Base-by-base conservation (phyloP, 1,140 invertebrate genomes). In the Tetramorium simillimum region DNA sequence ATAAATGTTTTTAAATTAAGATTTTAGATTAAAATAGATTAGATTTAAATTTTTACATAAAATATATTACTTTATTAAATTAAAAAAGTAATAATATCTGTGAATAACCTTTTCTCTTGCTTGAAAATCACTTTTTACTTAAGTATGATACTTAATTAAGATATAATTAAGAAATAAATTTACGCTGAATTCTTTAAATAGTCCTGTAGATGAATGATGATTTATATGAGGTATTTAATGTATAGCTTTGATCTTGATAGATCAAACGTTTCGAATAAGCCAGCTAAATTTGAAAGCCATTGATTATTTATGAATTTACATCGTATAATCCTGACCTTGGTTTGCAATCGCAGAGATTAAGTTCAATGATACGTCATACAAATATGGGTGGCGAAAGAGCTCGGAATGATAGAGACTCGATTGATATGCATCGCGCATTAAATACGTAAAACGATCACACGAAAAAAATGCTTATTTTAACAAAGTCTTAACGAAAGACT, bases 301-400 rank as follows among this genome's bases (percentile, higher is more conserved):
- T 73, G 80, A 82, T 80, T 81, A 81, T 81, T 80, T 63, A 70
- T 80, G 67, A 69, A 80, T 82, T 82, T 82, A 73, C 40, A 46
- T 82, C 67, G 24, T 46, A 24, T 73, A 82, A 77, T 86, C 21
- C 24, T 28, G 85, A 51, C 76, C 85, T 86, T 49, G 46, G 18
- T 56, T 85, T 63, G 70, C 56, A 85, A 77, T 89, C 65, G n/a
- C 43, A 16, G 3, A 60, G 69, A 77, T 87, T 89, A 86, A 56
- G 75, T 89, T 89, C 89, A 89, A 89, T 85, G 88, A 62, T 87
- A 58, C 21, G 49, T 16, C 18, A 67, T 70, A 51, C 28, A 89
- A 88, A 88, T 63, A 78, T 72, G 21, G 18, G 14, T 18, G 58
- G 40, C 18, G 16, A 60, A 80, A 89, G 80, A 65, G 76, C 58